Evolutionary conservation across 53 echinoderm and acorn worm genomes (phyloP).

Genomic region (Henricia sp.): DNA sequence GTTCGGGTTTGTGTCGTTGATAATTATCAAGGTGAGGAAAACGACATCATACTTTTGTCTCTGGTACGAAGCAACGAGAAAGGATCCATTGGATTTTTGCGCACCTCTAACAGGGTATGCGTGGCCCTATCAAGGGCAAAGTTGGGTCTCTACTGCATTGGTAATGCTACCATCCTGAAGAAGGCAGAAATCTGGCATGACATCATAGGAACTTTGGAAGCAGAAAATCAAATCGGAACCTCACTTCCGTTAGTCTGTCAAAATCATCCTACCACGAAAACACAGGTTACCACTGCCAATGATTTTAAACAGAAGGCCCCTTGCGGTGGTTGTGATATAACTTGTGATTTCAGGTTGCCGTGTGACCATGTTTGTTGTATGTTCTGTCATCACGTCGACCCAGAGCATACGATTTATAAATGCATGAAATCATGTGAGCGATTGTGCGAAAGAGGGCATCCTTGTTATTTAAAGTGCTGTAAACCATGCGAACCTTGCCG

Average conservation of each 20-base stretch:
- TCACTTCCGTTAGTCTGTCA: constrained; percentile 13
- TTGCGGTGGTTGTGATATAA: constrained; percentile 70
- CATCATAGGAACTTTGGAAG: constrained; percentile 53
- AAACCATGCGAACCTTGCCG: constrained; percentile 31
- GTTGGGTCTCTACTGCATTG: constrained; percentile 88
- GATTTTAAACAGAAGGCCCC: constrained; percentile 71
- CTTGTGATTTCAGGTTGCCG: constrained; percentile 55
- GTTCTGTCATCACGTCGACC: constrained; percentile 70
- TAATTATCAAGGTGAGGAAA: constrained; percentile 96
- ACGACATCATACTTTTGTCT: constrained; percentile 92
- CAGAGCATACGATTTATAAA: constrained; percentile 38
- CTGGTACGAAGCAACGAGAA: constrained; percentile 88
- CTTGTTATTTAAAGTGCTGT: constrained; percentile 32
- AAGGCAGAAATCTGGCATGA: constrained; percentile 74
- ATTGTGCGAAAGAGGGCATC: not conserved
- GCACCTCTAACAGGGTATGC: constrained; percentile 85
- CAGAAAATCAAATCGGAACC: not conserved
- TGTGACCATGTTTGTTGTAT: constrained; percentile 74
- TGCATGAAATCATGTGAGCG: constrained; percentile 59
- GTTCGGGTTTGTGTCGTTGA: constrained; percentile 82
- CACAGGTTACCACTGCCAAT: constrained; percentile 22
- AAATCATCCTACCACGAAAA: constrained; percentile 8
- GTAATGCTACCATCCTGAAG: constrained; percentile 73
- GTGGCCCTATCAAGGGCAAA: constrained; percentile 90
- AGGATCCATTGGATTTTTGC: constrained; percentile 88